Evolutionary conservation across 1,140 invertebrate species (phyloP), one percentile per base, ranked within the genome.

Genomic region (Cherax destructor): DNA sequence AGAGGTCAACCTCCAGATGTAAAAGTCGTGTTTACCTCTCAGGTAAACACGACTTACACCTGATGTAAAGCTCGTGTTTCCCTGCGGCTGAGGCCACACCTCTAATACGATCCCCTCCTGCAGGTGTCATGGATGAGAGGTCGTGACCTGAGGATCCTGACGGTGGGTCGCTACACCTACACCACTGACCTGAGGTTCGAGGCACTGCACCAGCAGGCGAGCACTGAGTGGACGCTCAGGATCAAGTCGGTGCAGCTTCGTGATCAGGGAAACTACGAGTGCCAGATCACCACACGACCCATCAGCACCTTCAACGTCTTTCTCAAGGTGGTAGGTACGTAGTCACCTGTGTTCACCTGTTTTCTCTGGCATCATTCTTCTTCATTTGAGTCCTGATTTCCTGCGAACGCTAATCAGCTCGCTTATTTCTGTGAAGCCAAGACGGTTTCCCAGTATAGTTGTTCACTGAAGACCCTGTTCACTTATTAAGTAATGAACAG

Each of bases 241-340:
- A 65, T 90, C 21, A 90, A 65, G 81, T 65, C 50, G 30, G 88
- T 84, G 5, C 77, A 80, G 88, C 80, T 83, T 1, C 47, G 80
- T 30, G 88, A 90, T 78, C 88, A 90, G 49, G 88, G 88, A 13
- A 84, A 81, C 69, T 90, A 90, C 72, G 88, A 90, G 81, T 90
- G 88, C 24, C 88, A 90, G 88, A 90, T 90, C 80, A 84, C 88
- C 50, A 90, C 88, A 50, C 84, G 84, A 59, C 88, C 88, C 72
- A 90, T 90, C 50, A 56, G 88, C 41, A 90, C 88, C 65, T 90
- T 78, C 88, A 83, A 72, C 74, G 88, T 90, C 24, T 90, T 84
- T 81, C 88, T 90, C 74, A 90, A 90, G 56, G 88, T 90, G 11
- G 88, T 90, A 47, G 88, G 88, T 90, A n/a, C 78, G 88, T 77